phyloP scores from a whole-genome alignment of 2,888 invertebrate species.

The Agapostemon virescens region DNA sequence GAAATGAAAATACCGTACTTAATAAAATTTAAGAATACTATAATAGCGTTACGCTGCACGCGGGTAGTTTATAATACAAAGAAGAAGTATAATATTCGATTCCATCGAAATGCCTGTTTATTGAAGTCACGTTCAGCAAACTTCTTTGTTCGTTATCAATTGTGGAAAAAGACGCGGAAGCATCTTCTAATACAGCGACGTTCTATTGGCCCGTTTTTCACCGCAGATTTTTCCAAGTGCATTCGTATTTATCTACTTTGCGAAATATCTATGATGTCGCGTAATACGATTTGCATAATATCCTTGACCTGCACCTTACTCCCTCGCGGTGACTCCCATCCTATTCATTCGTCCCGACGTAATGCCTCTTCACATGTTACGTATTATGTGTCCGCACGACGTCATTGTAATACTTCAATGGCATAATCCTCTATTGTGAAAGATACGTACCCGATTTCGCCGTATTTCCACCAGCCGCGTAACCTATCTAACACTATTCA shows the following conservation, averaged over 20 bases:
- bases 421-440: constrained; percentile 71
- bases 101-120: background rate
- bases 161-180: background rate
- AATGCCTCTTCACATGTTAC: constrained; percentile 68
- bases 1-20: background rate
- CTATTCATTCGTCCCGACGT: constrained; percentile 63
- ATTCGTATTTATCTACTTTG: constrained; percentile 61
- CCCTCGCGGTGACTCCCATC: constrained; percentile 53
- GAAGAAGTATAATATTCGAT: background rate
- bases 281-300: constrained; percentile 75
- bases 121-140: background rate
- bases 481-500: constrained; percentile 57
- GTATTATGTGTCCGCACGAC: constrained; percentile 68
- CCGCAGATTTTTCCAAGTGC: constrained; percentile 45
- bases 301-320: constrained; percentile 67
- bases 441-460: constrained; percentile 54
- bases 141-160: no score
- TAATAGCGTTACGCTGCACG: background rate
- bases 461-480: constrained; percentile 57
- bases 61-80: background rate
- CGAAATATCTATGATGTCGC: constrained; percentile 69
- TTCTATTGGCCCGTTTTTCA: constrained; percentile 21
- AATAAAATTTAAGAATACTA: background rate
- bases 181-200: background rate
- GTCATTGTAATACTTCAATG: constrained; percentile 74